Conservation (phyloP, 2,888 invertebrate genomes). For the Agonopterix subpropinquella region DNA sequence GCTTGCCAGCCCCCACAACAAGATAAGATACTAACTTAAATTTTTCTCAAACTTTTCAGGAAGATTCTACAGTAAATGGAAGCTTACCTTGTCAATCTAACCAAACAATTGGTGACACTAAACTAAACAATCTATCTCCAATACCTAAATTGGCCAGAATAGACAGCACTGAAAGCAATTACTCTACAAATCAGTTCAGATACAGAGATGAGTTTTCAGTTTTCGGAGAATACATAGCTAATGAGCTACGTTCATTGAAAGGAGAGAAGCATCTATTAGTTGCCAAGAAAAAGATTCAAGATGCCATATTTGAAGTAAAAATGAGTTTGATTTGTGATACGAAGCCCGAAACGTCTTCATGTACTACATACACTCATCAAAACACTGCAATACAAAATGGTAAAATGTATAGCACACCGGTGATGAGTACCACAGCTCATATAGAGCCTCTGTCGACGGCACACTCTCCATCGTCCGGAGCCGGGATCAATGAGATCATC, state of each 20-base stretch:
- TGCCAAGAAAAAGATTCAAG: constrained; percentile 77
- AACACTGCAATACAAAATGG: constrained; percentile 37
- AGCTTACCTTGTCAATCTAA: constrained; percentile 31
- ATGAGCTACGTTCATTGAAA: constrained; percentile 73
- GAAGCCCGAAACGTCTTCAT: constrained; percentile 34
- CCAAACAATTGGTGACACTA: constrained; percentile 34
- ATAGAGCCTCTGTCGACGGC: constrained; percentile 45
- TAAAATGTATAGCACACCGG: constrained; percentile 47
- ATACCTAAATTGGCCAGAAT: constrained; percentile 42
- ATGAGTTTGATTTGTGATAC: constrained; percentile 71
- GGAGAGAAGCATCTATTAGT: constrained; percentile 73
- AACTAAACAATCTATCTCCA: constrained; percentile 37
- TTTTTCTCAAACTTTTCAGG: constrained; percentile 16
- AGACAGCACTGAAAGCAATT: constrained; percentile 43
- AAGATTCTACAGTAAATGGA: constrained; percentile 30
- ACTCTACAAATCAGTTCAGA: constrained; percentile 18
- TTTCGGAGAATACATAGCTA: constrained; percentile 77
- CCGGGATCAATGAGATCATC: constrained; percentile 60
- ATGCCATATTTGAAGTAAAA: constrained; percentile 76
- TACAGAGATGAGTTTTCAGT: constrained; percentile 72
- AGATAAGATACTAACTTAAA: too few relatives aligned
- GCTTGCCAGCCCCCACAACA: too few relatives aligned
- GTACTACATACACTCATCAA: constrained; percentile 38
- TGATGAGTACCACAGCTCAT: constrained; percentile 43
- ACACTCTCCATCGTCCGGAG: constrained; percentile 39